Base-by-base conservation (phyloP, 2,797 vertebrate genomes). In the Diceros bicornis region DNA sequence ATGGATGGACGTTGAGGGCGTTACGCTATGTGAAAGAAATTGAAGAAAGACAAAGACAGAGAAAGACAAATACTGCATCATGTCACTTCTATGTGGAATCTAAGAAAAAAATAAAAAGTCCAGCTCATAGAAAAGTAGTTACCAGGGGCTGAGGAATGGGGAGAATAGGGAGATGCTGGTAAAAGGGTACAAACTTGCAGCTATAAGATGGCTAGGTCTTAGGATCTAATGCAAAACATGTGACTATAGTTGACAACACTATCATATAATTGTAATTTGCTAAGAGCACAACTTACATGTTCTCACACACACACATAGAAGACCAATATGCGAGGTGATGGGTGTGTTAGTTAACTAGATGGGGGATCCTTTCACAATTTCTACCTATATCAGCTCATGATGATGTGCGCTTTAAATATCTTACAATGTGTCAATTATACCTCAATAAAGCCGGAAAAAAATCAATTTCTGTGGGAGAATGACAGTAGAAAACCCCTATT, bases 111-210 rank as follows among this genome's bases (percentile, higher is more conserved):
- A 89, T 27, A 16, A 23, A 32, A 16, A 16, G 32, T 37, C 68
- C 47, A 32, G 37, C 14, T 50, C 50, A 20, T 34, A 75, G 50
- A 23, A 34, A 41, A 32, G 50, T 27, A 32, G 52, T 52, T 50
- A 32, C 69, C 3, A 0, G 23, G 17, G 18, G 10, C 27, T 6
- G 41, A 0, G 52, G 37, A 14, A 17, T 29, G 1, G 4, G n/a
- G 25, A 34, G 50, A 62, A 37, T 12, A 52, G n/a, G 12, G 55
- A 72, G 41, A 18, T 10, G 37, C 2, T 50, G 50, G 18, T 50
- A 11, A 52, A n/a, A 90, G 61, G 13, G 20, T 18, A 27, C 50
- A 37, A 29, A 75, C 2, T 1, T 20, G 41, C 34, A 25, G 32
- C 61, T 68, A 3, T 3, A 62, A 64, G 75, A 29, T 1, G 21